Conservation (phyloP, 2,797 vertebrate genomes). For the Gastrophryne carolinensis region DNA sequence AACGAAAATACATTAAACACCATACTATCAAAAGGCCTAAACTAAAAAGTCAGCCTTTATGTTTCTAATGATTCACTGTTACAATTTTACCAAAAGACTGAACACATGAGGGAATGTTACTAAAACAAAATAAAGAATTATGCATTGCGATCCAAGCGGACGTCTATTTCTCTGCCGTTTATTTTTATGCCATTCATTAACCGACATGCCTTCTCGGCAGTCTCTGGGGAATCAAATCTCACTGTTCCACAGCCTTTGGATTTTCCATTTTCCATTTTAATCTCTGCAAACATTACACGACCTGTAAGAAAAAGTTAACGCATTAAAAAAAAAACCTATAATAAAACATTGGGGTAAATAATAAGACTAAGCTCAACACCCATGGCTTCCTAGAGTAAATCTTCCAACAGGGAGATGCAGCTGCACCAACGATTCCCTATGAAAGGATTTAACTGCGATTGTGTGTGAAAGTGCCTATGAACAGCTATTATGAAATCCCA, state of each 20-base stretch:
- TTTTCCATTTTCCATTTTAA: slow-evolving; percentile 98
- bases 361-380: background rate
- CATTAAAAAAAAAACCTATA: background rate
- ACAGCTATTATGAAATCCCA: too few relatives aligned
- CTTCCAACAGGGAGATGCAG: too few relatives aligned
- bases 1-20: slow-evolving; percentile 81
- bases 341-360: background rate
- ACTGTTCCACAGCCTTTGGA: slow-evolving; percentile 98
- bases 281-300: slow-evolving; percentile 97
- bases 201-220: slow-evolving; percentile 92
- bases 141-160: slow-evolving; percentile 92
- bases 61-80: slow-evolving; percentile 72
- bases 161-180: slow-evolving; percentile 95
- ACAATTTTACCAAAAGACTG: slow-evolving; percentile 88
- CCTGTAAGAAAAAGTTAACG: slow-evolving; percentile 68
- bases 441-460: too few relatives aligned
- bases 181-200: slow-evolving; percentile 99
- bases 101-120: slow-evolving; percentile 75
- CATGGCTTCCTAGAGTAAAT: too few relatives aligned
- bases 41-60: slow-evolving; percentile 73
- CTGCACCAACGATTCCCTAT: too few relatives aligned
- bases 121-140: slow-evolving; percentile 71
- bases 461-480: too few relatives aligned
- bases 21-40: slow-evolving; percentile 79
- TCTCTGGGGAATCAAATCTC: slow-evolving; percentile 91